Conservation (phyloP, 2,113 vertebrate genomes). For the Tragelaphus strepsiceros region DNA sequence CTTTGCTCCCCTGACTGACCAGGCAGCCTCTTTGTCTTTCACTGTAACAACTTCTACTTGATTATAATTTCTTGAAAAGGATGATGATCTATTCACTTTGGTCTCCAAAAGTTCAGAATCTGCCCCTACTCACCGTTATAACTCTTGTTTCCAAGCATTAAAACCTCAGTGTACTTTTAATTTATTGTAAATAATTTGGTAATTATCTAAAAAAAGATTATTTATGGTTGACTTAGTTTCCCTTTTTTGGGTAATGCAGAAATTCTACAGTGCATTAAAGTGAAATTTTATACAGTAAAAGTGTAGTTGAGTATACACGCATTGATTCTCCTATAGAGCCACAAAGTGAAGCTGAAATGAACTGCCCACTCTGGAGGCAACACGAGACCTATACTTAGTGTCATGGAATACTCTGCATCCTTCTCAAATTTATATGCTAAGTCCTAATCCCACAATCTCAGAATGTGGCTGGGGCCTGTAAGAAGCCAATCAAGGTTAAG, state of each 20-base stretch:
- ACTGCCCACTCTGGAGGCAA: background rate
- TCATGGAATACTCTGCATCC: background rate
- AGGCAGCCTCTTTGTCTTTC: background rate
- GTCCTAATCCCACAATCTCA: background rate
- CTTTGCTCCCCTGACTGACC: background rate
- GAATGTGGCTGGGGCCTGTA: background rate
- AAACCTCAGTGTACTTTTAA: constrained; percentile 2
- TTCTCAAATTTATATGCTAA: background rate
- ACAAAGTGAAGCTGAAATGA: background rate
- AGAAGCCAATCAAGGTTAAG: background rate
- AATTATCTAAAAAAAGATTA: constrained; percentile 9
- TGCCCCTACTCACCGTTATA: background rate
- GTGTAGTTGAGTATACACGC: background rate
- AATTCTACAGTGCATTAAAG: background rate
- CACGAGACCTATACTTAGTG: background rate
- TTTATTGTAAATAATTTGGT: background rate
- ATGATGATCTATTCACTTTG: background rate
- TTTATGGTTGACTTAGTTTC: background rate
- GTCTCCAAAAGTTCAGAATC: background rate
- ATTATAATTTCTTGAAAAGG: background rate
- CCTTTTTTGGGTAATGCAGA: background rate
- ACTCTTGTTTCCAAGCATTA: constrained; percentile 13
- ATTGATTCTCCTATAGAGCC: background rate
- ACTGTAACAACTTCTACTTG: background rate
- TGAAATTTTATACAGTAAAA: constrained; percentile 19